Evolutionary conservation across 2,797 vertebrate species (phyloP).

Genomic region (Rhinichthys osculus): DNA sequence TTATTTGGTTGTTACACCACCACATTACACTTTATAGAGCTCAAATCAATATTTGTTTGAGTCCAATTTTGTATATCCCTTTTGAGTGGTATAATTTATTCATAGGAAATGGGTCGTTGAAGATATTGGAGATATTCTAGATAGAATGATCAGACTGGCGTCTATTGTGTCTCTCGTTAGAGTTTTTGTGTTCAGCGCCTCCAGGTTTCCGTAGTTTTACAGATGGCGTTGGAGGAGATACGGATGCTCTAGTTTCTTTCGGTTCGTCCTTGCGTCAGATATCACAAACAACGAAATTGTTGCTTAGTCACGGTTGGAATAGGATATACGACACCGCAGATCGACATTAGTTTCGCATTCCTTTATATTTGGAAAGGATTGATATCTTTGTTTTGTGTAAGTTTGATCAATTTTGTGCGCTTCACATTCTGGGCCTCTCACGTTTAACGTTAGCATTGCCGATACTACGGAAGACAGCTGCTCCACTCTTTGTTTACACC

Average conservation of each 20-base stretch:
- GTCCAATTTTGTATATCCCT: background rate
- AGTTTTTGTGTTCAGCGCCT: background rate
- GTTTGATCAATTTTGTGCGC: constrained; percentile 15
- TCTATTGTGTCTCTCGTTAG: background rate
- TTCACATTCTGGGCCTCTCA: constrained; percentile 30
- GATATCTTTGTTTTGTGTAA: constrained; percentile 48
- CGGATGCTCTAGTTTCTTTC: background rate
- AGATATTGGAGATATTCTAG: background rate
- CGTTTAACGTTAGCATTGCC: background rate
- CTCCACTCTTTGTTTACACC: background rate
- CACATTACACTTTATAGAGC: background rate
- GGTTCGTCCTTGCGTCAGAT: background rate
- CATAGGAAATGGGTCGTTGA: background rate
- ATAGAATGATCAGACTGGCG: background rate
- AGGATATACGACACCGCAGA: background rate
- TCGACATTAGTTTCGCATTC: background rate
- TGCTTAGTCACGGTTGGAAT: background rate
- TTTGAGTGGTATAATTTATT: background rate
- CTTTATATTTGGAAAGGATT: constrained; percentile 33
- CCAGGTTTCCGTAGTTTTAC: constrained; percentile 32
- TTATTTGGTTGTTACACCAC: background rate
- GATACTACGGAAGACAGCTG: background rate
- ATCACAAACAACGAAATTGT: background rate
- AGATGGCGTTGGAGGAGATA: constrained; percentile 2
- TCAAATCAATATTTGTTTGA: background rate